Evolutionary conservation across 2,113 vertebrate species (phyloP).

Genomic region (Protobothrops flavoviridis): DNA sequence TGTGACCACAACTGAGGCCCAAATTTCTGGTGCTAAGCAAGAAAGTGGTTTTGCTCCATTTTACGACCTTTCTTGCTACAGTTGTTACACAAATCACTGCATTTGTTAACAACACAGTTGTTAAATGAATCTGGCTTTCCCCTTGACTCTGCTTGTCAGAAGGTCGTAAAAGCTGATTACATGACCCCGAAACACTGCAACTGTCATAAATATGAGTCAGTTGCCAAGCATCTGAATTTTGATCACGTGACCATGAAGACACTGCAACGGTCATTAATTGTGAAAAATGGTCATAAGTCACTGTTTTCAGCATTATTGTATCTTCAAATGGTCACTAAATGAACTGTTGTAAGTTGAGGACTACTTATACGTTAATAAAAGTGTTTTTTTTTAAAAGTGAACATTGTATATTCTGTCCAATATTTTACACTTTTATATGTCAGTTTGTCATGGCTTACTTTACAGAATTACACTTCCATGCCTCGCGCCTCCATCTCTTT

Average conservation of each 20-base stretch:
- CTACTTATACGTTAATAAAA: background rate
- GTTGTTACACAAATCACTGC: background rate
- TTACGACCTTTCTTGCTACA: background rate
- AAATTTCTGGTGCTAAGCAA: background rate
- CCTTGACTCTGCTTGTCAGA: background rate
- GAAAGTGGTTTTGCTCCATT: background rate
- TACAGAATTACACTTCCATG: background rate
- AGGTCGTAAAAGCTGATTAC: background rate
- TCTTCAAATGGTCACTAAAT: background rate
- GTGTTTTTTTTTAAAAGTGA: background rate
- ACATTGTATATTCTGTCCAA: background rate
- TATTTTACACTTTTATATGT: background rate
- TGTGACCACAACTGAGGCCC: background rate
- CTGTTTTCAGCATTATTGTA: background rate
- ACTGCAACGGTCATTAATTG: background rate
- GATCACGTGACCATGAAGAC: background rate
- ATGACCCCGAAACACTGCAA: background rate
- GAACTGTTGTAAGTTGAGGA: background rate
- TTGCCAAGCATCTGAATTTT: background rate
- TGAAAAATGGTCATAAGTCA: background rate
- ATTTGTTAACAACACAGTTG: background rate
- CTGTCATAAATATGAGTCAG: background rate
- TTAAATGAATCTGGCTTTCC: background rate
- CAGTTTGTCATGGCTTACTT: background rate
- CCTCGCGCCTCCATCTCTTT: background rate